Conservation (phyloP, 2,113 vertebrate genomes). For the Pomatostomus ruficeps region DNA sequence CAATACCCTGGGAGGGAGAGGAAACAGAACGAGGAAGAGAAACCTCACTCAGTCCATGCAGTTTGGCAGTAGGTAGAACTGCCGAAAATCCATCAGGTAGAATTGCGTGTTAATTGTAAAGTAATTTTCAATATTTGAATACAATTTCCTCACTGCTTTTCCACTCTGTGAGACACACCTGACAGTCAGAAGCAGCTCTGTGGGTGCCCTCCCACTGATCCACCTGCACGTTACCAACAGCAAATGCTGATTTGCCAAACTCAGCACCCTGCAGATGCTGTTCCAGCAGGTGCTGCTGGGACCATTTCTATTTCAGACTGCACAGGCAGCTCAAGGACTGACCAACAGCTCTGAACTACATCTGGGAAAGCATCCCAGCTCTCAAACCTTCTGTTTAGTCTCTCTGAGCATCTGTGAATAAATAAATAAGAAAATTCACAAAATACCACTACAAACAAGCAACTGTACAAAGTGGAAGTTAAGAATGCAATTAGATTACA, state of each 20-base stretch:
- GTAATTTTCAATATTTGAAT: not conserved
- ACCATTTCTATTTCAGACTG: not conserved
- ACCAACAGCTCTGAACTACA: not conserved
- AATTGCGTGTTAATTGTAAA: not conserved
- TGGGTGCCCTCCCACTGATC: not conserved
- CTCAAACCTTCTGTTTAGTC: not conserved
- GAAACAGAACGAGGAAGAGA: not conserved
- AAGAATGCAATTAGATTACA: not conserved
- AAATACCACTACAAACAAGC: not conserved
- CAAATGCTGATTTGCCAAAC: not conserved
- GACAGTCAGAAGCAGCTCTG: not conserved
- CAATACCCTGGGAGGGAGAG: not conserved
- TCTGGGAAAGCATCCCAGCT: not conserved
- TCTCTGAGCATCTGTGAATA: not conserved
- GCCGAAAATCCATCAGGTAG: not conserved
- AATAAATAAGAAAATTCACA: not conserved
- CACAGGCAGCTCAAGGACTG: not conserved
- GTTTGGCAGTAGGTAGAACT: not conserved
- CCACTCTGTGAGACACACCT: not conserved
- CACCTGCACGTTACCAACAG: rapidly evolving
- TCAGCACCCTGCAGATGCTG: not conserved
- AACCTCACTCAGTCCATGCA: not conserved
- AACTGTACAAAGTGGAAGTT: not conserved
- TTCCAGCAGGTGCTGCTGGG: not conserved
- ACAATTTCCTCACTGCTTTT: not conserved